Conservation (phyloP, 2,888 invertebrate species). For the Drosophila nigricruria region DNA sequence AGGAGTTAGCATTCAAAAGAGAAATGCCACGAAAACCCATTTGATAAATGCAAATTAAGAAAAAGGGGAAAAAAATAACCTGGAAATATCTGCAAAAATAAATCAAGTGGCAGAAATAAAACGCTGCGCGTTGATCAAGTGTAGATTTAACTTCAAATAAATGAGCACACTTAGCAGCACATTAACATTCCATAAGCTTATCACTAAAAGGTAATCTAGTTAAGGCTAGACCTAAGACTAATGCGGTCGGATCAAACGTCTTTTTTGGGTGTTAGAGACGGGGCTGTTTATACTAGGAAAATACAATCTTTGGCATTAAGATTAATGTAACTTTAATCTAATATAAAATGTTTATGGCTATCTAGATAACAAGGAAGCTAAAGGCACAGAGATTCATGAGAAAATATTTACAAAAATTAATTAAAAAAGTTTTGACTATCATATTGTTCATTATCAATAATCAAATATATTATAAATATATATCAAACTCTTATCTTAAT, state of each 20-base stretch:
- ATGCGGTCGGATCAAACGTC: slow-evolving; percentile 2
- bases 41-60: slow-evolving; percentile 38
- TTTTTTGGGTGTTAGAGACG: neutral
- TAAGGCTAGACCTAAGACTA: neutral
- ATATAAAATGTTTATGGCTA: neutral
- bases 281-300: too few relatives aligned
- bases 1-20: slow-evolving; percentile 16
- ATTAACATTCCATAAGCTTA: slow-evolving; percentile 21
- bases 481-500: neutral
- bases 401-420: neutral
- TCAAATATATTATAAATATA: neutral
- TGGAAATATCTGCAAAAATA: slow-evolving; percentile 38
- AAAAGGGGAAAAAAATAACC: neutral
- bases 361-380: neutral
- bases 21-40: slow-evolving; percentile 44
- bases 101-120: slow-evolving; percentile 33
- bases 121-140: neutral
- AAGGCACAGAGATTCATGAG: neutral
- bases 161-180: slow-evolving; percentile 25
- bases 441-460: neutral
- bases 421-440: neutral
- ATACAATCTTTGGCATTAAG: neutral
- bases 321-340: neutral
- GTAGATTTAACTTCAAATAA: slow-evolving; percentile 8
- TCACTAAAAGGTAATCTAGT: neutral